Base-by-base conservation (phyloP, 2,797 vertebrate species). In the Mormyrus hasselquistii region DNA sequence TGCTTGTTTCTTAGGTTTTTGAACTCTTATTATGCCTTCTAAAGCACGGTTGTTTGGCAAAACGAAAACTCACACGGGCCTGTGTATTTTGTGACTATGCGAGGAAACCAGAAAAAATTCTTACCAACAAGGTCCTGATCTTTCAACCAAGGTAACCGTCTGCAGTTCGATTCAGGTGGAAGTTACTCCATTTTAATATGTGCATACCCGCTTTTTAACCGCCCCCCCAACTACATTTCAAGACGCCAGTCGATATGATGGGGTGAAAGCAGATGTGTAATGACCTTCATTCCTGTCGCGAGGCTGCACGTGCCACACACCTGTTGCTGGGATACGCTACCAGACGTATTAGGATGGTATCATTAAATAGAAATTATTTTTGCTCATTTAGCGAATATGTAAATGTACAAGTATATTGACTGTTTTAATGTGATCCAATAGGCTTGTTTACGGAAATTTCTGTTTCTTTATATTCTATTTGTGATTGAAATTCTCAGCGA, bases 281-380 rank as follows among this genome's bases (percentile, higher is more conserved):
- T 86, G 86, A 88, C 86, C 73, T 49, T 83, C 65, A 47, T 25
- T 34, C 44, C 41, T 44, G 14, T 50, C 57, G 49, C 52, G 41
- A 55, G 62, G 76, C n/a, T 87, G 41, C 88, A 89, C 86, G 87
- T 89, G 82, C 87, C 62, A 29, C 90, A 79, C 90, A 90, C 90
- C 90, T 90, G 90, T 89, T 90, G 29, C 55, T 44, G 52, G 16
- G n/a, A 82, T 34, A 86, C 84, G 52, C 49, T 53, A 86, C 52
- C 49, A 55, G 25, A 14, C n/a, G 3, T 25, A 50, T 86, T 55
- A 16, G 25, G 22, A 9, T 50, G 49, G 29, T 86, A 86, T 86
- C 34, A 57, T 57, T 57, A 29, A 34, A 52, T 29, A 22, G 12
- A 29, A 53, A 53, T 50, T 25, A 53, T 25, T 85, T 85, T 29